Evolutionary conservation across 2,113 vertebrate genomes (phyloP), one percentile per base, ranked within the genome.

Genomic region (Grus americana): DNA sequence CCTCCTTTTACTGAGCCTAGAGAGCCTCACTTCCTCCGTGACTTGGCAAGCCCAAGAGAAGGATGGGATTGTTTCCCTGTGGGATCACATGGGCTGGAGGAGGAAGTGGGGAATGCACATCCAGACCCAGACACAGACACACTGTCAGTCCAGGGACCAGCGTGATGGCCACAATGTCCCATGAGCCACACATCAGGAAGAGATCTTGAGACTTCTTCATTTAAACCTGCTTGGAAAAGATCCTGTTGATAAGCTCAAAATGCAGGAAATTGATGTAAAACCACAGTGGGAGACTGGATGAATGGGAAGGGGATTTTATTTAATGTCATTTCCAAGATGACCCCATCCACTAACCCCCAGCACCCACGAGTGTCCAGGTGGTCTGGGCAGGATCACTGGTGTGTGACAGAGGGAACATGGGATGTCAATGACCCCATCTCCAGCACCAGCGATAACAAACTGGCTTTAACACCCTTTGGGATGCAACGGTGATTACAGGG

Each of bases 111-210:
- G 38, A 47, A 21, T 10, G 46, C 1, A 2, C 0, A 1, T 32
- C 52, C 49, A 29, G 26, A 29, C 38, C 42, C 1, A 0, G 3
- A 23, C 15, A 63, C 0, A 1, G 79, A 40, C 38, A 47, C 1
- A 0, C 2, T 20, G 34, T 50, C 55, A 52, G 49, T 27, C n/a
- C 63, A 73, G 49, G 54, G 55, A 47, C 6, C 15, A 16, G 38
- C 30, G 21, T 1, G 3, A 59, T 22, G 55, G 23, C n/a, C 44
- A 49, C 46, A 32, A 7, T 1, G 1, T n/a, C 50, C 61, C 36
- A 57, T 3, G 19, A 57, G 55, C 30, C 30, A 34, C 63, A 44
- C 19, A 7, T 46, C 49, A 18, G 42, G 6, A 75, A 57, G 9
- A 4, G 6, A 44, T 74, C 50, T 42, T 42, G 55, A 72, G 42